Conservation (phyloP, 37 sponge, comb jelly and placozoan genomes). For the Diacarnus erythraeanus region DNA sequence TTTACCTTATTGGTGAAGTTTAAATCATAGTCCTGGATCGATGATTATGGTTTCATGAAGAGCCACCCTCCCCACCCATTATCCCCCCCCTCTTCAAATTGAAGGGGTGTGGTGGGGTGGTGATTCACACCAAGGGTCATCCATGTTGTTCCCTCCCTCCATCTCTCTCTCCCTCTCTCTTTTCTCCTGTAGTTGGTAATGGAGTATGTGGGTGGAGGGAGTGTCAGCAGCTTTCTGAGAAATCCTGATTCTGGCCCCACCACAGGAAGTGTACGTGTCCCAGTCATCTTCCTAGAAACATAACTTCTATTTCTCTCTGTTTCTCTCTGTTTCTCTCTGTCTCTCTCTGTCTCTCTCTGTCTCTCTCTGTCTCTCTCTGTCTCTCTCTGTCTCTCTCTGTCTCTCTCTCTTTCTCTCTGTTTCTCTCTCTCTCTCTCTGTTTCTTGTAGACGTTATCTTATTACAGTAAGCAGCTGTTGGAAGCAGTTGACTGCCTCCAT, state of each 20-base stretch:
- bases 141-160: not conserved
- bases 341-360: slow-evolving; percentile 23
- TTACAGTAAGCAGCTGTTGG: slow-evolving; percentile 65
- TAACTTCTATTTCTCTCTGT: not conserved
- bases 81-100: not conserved
- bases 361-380: slow-evolving; percentile 33
- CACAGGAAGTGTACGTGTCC: slow-evolving; percentile 29
- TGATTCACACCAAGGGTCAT: too few relatives aligned
- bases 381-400: slow-evolving; percentile 37
- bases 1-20: too few relatives aligned
- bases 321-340: not conserved
- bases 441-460: slow-evolving; percentile 43
- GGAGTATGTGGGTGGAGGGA: slow-evolving; percentile 72
- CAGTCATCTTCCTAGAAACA: too few relatives aligned
- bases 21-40: not conserved
- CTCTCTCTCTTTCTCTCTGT: slow-evolving; percentile 12
- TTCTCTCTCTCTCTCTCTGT: slow-evolving; percentile 3
- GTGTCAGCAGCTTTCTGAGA: slow-evolving; percentile 29
- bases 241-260: slow-evolving; percentile 38
- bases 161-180: not conserved
- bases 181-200: slow-evolving; percentile 34
- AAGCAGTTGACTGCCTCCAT: slow-evolving; percentile 73
- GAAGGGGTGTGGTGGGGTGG: too few relatives aligned
- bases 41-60: too few relatives aligned
- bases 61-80: not conserved